Conservation (phyloP, 2,797 vertebrate species). For the Sparus aurata region DNA sequence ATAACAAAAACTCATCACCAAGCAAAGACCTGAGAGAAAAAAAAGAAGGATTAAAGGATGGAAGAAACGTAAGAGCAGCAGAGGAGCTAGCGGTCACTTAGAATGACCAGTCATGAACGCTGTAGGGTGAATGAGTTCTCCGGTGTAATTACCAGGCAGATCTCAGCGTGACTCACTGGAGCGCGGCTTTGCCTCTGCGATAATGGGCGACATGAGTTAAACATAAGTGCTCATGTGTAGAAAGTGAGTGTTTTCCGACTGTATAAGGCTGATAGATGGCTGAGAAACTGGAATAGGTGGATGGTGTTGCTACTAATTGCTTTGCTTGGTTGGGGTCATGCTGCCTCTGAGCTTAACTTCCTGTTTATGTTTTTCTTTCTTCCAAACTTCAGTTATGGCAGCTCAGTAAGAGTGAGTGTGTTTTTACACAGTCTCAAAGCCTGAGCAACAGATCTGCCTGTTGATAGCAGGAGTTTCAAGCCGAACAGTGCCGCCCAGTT, state of each 20-base stretch:
- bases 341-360: slow-evolving; percentile 20
- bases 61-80: slow-evolving; percentile 9
- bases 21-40: background rate
- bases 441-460: slow-evolving; percentile 49
- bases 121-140: slow-evolving; percentile 51
- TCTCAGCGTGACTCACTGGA: slow-evolving; percentile 53
- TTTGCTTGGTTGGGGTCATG: slow-evolving; percentile 20
- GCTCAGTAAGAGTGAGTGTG: slow-evolving; percentile 56
- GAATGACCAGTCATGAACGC: slow-evolving; percentile 74
- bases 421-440: slow-evolving; percentile 71
- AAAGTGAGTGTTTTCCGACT: slow-evolving; percentile 34
- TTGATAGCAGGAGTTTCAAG: slow-evolving; percentile 52
- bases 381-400: slow-evolving; percentile 18
- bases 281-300: slow-evolving; percentile 8
- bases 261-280: background rate
- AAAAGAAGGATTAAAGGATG: slow-evolving; percentile 50
- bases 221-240: slow-evolving; percentile 55
- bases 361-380: background rate
- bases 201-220: slow-evolving; percentile 44
- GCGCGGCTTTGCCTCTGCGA: slow-evolving; percentile 39
- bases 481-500: slow-evolving; percentile 64
- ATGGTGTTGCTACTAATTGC: slow-evolving; percentile 26
- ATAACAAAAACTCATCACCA: slow-evolving; percentile 8
- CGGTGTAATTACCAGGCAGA: slow-evolving; percentile 45
- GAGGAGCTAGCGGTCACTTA: slow-evolving; percentile 53